Conservation (phyloP, 92 coral and sea anemone species). For the Diadumene lineata region DNA sequence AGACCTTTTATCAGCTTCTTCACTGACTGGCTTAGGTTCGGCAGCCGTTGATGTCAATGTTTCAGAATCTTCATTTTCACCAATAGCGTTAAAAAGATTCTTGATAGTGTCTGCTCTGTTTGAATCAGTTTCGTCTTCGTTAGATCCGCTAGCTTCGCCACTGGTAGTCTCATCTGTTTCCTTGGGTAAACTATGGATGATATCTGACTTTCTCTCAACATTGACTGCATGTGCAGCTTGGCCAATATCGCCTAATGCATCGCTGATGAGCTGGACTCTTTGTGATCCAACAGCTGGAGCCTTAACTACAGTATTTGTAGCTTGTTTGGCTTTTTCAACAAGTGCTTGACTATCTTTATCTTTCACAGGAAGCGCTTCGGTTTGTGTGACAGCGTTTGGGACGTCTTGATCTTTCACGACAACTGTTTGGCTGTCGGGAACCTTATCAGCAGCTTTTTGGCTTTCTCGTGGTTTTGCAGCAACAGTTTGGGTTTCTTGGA, state of each 20-base stretch:
- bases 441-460: too few relatives aligned
- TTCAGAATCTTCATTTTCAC: slow-evolving; percentile 46
- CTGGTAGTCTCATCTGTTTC: slow-evolving; percentile 27
- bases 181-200: slow-evolving; percentile 66
- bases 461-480: too few relatives aligned
- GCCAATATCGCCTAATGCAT: slow-evolving; percentile 71
- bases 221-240: slow-evolving; percentile 60
- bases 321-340: not conserved
- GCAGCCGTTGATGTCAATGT: slow-evolving; percentile 37
- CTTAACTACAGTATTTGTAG: not conserved
- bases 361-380: not conserved
- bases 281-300: slow-evolving; percentile 18
- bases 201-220: slow-evolving; percentile 73
- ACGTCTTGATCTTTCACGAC: too few relatives aligned
- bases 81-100: slow-evolving; percentile 71
- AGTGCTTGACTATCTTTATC: not conserved
- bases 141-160: slow-evolving; percentile 28
- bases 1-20: slow-evolving; percentile 21
- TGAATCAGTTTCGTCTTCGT: slow-evolving; percentile 16
- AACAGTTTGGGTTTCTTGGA: too few relatives aligned
- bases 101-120: slow-evolving; percentile 53
- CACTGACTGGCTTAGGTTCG: not conserved
- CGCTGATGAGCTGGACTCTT: slow-evolving; percentile 62
- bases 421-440: too few relatives aligned
- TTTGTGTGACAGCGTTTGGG: too few relatives aligned